These are phyloP conservation scores for Boulengeromyrus knoepffleri DNA, from an alignment of 2,113 vertebrate genomes.

Conservation along the genomic window DNA sequence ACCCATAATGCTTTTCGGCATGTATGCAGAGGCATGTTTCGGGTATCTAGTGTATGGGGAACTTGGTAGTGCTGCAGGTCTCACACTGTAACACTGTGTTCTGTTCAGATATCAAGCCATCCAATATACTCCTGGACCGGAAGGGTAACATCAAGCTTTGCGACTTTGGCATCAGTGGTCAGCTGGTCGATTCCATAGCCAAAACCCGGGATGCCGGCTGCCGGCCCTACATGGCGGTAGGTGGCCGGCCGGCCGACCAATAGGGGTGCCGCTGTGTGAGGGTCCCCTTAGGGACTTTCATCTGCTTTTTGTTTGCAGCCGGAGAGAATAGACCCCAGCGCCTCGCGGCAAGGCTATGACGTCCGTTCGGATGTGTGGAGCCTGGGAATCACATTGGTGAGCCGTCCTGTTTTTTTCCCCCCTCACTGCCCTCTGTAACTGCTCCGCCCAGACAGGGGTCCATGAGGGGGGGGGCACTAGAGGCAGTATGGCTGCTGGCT, in stretches of 20 bases:
- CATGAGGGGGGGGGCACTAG: no score
- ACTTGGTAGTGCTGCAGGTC: neutral
- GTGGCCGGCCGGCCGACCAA: constrained; percentile 35
- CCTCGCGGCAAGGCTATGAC: constrained; percentile 89
- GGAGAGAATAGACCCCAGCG: constrained; percentile 93
- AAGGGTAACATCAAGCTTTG: constrained; percentile 98
- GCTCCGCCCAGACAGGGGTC: neutral
- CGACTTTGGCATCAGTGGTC: constrained; percentile 96
- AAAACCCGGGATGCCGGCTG: constrained; percentile 95
- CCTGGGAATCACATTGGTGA: constrained; percentile 90
- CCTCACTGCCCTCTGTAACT: neutral
- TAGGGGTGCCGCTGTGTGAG: neutral
- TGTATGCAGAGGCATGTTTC: neutral
- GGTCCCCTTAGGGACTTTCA: neutral
- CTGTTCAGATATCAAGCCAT: constrained; percentile 91
- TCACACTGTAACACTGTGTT: neutral
- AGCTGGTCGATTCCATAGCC: constrained; percentile 96
- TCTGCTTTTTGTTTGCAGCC: constrained; percentile 58
- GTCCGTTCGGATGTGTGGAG: constrained; percentile 97
- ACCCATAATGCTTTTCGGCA: neutral
- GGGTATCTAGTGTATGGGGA: neutral
- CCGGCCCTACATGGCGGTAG: constrained; percentile 96
- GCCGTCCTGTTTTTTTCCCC: constrained; percentile 35
- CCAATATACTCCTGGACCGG: constrained; percentile 98
- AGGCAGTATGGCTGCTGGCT: neutral